Percentiles rank a stretch among this genome's conserved stretches.
Evolutionary conservation across 2,888 invertebrate genomes (phyloP).

Genomic region (Aquatica leii): DNA sequence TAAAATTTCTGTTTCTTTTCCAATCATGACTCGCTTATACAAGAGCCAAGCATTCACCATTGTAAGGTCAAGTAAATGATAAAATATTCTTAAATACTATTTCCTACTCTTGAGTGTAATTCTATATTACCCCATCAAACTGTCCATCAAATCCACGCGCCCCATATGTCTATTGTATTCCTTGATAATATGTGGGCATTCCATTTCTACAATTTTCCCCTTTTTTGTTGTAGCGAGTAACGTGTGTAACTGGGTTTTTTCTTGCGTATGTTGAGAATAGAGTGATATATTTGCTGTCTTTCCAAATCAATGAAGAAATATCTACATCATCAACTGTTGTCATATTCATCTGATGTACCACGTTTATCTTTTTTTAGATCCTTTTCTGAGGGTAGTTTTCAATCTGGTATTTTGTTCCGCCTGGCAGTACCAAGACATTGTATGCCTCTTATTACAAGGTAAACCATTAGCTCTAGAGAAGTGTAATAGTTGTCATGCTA

Average conservation of each 20-base stretch:
- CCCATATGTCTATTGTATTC: conserved; percentile 46
- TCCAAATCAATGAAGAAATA: conserved; percentile 46
- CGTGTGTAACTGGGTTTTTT: conserved; percentile 39
- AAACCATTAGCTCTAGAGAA: conserved; percentile 38
- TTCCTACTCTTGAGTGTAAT: conserved; percentile 39
- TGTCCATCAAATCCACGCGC: conserved; percentile 46
- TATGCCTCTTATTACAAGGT: conserved; percentile 41
- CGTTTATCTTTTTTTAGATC: conserved; percentile 39
- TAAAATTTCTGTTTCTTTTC: background rate
- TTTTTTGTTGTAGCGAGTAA: conserved; percentile 7
- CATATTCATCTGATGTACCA: conserved; percentile 38
- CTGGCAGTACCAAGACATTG: too few relatives aligned
- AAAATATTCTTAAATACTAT: conserved; percentile 39
- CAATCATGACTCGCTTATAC: conserved; percentile 25
- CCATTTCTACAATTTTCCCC: conserved; percentile 36
- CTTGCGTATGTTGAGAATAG: conserved; percentile 53
- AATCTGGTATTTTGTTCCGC: conserved; percentile 43
- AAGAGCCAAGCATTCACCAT: conserved; percentile 41
- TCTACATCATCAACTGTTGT: conserved; percentile 37
- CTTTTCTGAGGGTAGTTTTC: conserved; percentile 45
- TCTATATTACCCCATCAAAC: conserved; percentile 40
- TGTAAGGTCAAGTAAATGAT: conserved; percentile 38
- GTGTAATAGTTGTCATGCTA: conserved; percentile 49
- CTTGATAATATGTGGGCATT: conserved; percentile 37
- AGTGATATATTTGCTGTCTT: conserved; percentile 48